Evolutionary conservation across 2,888 invertebrate species (phyloP).

Genomic region (Acanthosepion esculentum): DNA sequence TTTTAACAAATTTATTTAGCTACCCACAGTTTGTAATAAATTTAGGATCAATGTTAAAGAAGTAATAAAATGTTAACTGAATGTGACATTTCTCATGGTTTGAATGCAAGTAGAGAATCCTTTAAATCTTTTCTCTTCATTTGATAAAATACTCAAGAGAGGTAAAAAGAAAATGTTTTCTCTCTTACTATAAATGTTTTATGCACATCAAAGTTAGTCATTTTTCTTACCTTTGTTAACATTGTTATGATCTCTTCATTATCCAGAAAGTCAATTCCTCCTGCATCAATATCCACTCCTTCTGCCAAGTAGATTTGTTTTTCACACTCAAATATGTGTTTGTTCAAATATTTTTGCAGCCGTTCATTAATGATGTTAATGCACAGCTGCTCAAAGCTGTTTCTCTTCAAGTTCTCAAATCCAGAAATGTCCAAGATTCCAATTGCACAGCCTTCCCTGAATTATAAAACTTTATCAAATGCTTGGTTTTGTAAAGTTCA

Average conservation of each 20-base stretch:
- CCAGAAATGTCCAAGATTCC: conserved; percentile 47
- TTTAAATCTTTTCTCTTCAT: too few species aligned
- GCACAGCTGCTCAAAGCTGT: conserved; percentile 45
- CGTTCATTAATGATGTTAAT: conserved; percentile 42
- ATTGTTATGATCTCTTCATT: conserved; percentile 48
- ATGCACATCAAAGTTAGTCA: not conserved
- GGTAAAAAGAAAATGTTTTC: too few species aligned
- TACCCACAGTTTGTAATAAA: too few species aligned
- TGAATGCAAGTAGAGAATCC: too few species aligned
- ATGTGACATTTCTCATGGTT: too few species aligned
- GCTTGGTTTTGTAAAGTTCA: not conserved
- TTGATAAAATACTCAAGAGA: too few species aligned
- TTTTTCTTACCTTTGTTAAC: conserved; percentile 55
- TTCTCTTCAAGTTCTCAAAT: conserved; percentile 37
- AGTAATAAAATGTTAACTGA: too few species aligned
- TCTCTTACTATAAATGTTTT: too few species aligned
- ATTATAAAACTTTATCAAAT: not conserved
- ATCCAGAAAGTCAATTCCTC: not conserved
- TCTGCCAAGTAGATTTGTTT: conserved; percentile 6
- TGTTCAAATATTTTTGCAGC: conserved; percentile 37
- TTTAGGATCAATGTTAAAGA: too few species aligned
- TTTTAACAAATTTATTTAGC: too few species aligned
- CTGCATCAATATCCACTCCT: not conserved
- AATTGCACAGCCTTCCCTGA: conserved; percentile 8
- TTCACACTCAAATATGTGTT: conserved; percentile 36